Evolutionary conservation across 2,888 invertebrate species (phyloP), one percentile per base, ranked within the genome.

Genomic region (Prosapia bicincta): DNA sequence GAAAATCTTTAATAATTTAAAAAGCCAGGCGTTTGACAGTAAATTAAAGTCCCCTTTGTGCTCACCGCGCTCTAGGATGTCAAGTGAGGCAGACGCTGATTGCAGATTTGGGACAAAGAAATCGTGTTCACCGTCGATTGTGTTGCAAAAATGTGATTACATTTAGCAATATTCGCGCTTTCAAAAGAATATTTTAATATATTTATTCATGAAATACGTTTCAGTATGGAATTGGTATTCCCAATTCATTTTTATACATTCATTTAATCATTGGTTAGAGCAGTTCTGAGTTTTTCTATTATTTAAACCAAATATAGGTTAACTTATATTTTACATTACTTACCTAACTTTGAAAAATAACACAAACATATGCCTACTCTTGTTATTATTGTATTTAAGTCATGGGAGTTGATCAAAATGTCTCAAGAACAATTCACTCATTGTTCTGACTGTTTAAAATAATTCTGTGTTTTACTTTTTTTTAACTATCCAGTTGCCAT

Each of bases 1-100:
- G 72, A 72, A 72, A 72, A 72, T 72, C 72, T 72, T 72, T 72
- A 72, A 72, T 72, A 72, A 72, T 72, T 72, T 72, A 72, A 72
- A 72, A 72, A 72, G 65, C 72, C 66, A 72, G 72, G 72, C 72
- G 66, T 72, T 72, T 72, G 72, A 72, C 72, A 72, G 66, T 65
- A 72, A 72, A 72, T 72, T 72, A 72, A 72, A 72, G 28, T 72
- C 72, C 66, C 72, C 72, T 72, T 72, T 72, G 72, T 72, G 65
- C 66, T 3, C 20, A 20, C 54, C 20, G 54, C 54, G 54, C 54
- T 54, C 20, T 54, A 20, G 54, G 54, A 54, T 54, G 54, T 54
- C 54, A 54, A 54, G 54, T 54, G 54, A 54, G 54, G 54, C 3
- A 54, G 54, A 20, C 9, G 20, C 20, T 54, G 54, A 54, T 54